A percentile compares a stretch with the other conserved stretches of the same genome.
Conservation (phyloP, 2,113 vertebrate species). For the Pelvicachromis taeniatus region DNA sequence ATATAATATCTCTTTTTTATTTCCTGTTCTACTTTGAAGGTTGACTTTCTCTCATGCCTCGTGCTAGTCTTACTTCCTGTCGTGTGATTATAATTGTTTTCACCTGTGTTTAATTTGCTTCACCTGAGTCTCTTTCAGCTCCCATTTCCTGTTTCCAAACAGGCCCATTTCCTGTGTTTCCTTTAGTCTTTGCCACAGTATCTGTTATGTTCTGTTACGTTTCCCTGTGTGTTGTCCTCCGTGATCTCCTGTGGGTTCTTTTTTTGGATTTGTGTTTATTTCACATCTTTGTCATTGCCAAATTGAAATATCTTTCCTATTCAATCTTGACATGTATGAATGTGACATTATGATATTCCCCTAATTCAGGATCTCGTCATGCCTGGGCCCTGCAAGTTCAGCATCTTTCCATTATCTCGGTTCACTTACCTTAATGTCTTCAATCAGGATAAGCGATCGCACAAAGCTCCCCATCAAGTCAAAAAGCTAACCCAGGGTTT, state of each 20-base stretch:
- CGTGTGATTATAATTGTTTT: not conserved
- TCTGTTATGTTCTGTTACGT: not conserved
- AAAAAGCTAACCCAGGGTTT: not conserved
- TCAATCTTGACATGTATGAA: not conserved
- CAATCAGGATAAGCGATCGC: not conserved
- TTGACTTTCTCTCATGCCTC: not conserved
- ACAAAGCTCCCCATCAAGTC: not conserved
- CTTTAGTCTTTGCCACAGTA: accelerated
- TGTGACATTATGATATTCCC: not conserved
- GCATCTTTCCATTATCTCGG: not conserved
- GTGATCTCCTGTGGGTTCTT: not conserved
- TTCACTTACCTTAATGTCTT: not conserved
- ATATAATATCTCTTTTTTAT: not conserved
- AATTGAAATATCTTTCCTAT: not conserved
- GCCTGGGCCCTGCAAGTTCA: not conserved
- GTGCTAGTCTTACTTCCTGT: not conserved
- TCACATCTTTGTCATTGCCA: accelerated
- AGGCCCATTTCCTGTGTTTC: not conserved
- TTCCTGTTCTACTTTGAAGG: not conserved
- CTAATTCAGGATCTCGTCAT: not conserved
- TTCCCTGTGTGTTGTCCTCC: not conserved
- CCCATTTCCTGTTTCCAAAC: not conserved
- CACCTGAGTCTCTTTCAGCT: not conserved
- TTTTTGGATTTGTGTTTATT: not conserved
- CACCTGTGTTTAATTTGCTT: not conserved